Conservation (phyloP, 2,888 invertebrate species). For the Eupeodes luniger region DNA sequence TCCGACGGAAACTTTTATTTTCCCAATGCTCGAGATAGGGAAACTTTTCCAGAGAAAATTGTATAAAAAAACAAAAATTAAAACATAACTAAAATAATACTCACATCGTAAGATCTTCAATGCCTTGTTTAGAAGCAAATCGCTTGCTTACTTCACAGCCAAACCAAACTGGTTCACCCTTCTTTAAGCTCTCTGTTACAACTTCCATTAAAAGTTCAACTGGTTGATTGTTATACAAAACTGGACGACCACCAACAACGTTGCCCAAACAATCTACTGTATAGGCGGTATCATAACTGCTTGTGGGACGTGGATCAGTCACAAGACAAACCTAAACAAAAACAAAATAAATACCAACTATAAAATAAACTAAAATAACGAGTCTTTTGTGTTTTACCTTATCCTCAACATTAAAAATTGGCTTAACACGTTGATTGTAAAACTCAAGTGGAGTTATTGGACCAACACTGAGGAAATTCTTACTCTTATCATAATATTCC, state of each 20-base stretch:
- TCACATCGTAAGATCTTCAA: conserved; percentile 91
- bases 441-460: conserved; percentile 91
- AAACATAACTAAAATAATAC: conserved; percentile 79
- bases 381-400: conserved; percentile 86
- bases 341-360: not conserved
- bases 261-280: conserved; percentile 95
- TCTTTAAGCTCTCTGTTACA: conserved; percentile 90
- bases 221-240: conserved; percentile 95
- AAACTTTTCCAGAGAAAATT: no score
- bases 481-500: conserved; percentile 93
- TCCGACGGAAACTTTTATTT: no score
- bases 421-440: conserved; percentile 91
- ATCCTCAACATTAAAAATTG: conserved; percentile 91
- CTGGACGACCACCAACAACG: conserved; percentile 91
- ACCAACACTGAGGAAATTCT: conserved; percentile 90
- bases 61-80: no score
- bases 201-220: conserved; percentile 90
- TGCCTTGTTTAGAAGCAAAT: conserved; percentile 90
- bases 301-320: conserved; percentile 92
- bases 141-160: conserved; percentile 95
- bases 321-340: conserved; percentile 91
- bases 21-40: no score
- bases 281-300: conserved; percentile 91
- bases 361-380: not conserved
- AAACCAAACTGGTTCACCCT: conserved; percentile 95